Percentiles rank a stretch among this genome's conserved stretches.
These are phyloP conservation scores for Pithys albifrons DNA, from an alignment of 2,113 vertebrate genomes.

Conservation along the genomic window DNA sequence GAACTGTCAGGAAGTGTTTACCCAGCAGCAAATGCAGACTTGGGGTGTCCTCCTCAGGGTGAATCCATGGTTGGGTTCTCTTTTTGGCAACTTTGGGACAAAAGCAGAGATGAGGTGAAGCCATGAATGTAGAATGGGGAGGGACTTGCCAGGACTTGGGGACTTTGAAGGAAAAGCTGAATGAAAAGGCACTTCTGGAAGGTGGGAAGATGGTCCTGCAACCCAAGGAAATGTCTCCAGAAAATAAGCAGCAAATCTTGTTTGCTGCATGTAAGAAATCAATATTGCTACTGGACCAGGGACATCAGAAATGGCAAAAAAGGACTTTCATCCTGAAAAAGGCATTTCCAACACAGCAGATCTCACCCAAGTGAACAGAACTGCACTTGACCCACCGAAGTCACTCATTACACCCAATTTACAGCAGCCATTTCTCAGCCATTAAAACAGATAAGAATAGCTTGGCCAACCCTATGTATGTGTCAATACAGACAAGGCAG, in stretches of 20 bases:
- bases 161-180: not conserved
- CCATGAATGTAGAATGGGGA: not conserved
- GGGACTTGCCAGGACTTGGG: not conserved
- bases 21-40: not conserved
- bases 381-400: not conserved
- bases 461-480: not conserved
- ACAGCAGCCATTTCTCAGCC: conserved; percentile 5
- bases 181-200: not conserved
- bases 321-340: not conserved
- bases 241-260: not conserved
- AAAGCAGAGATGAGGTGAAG: not conserved
- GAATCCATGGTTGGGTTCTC: not conserved
- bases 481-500: not conserved
- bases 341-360: not conserved
- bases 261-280: not conserved
- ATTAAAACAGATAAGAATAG: not conserved
- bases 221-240: not conserved
- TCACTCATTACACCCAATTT: not conserved
- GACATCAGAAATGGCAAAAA: not conserved
- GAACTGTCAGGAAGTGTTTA: not conserved
- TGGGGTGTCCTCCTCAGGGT: not conserved
- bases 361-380: not conserved
- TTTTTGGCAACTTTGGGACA: not conserved
- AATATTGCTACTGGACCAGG: not conserved
- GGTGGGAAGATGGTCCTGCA: not conserved